Conservation (phyloP, 2,888 invertebrate genomes). For the Reticulitermes lucifugus region DNA sequence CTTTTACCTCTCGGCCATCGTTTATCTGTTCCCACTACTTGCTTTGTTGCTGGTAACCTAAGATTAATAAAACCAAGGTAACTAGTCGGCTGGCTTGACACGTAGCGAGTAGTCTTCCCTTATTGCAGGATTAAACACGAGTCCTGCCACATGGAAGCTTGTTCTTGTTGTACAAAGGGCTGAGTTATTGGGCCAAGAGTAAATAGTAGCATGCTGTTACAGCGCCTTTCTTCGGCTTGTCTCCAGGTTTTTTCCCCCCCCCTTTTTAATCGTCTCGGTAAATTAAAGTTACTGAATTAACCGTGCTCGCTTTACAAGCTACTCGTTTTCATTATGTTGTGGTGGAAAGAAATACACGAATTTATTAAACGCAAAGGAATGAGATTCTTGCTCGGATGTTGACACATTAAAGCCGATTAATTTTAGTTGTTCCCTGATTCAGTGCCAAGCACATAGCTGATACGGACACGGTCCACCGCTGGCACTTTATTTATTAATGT, state of each 20-base stretch:
- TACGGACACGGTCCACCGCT: background rate
- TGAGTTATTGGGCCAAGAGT: constrained; percentile 26
- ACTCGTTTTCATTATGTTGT: background rate
- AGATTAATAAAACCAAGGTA: background rate
- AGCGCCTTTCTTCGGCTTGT: background rate
- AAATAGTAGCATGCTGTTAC: constrained; percentile 24
- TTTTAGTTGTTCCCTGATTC: background rate
- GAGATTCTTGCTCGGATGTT: constrained; percentile 9
- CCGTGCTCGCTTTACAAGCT: background rate
- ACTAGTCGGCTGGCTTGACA: constrained; percentile 16
- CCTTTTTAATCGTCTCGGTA: background rate
- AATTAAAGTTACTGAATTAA: background rate
- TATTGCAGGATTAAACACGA: background rate
- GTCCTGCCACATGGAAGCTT: background rate
- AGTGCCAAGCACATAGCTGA: background rate
- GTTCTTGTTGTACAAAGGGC: constrained; percentile 19
- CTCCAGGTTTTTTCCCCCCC: too few relatives aligned
- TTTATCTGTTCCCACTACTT: constrained; percentile 13
- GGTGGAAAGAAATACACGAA: constrained; percentile 3
- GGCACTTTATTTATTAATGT: background rate
- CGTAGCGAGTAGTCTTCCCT: background rate
- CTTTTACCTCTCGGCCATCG: background rate
- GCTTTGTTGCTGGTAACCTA: constrained; percentile 22
- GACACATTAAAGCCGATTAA: constrained; percentile 22
- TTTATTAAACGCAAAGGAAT: constrained; percentile 14